These are phyloP conservation scores for Temnothorax longispinosus DNA, from an alignment of 1,140 invertebrate species.

Conservation along the genomic window DNA sequence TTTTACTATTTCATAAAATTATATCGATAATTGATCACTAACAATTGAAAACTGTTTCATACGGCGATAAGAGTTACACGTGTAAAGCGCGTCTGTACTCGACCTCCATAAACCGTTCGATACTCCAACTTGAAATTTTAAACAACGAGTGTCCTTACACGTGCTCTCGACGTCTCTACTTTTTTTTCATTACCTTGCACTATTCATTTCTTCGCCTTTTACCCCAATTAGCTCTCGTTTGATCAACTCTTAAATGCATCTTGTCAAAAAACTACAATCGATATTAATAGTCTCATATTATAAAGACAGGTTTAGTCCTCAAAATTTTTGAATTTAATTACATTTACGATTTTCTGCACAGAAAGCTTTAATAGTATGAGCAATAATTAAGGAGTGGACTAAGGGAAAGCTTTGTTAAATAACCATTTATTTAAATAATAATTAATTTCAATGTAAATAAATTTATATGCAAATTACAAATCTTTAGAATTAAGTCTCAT, in stretches of 20 bases:
- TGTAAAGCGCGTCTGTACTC: conserved; percentile 62
- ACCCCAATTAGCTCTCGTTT: conserved; percentile 24
- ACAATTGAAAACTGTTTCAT: not conserved
- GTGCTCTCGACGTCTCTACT: conserved; percentile 5
- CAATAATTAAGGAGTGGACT: not conserved
- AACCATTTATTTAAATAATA: not conserved
- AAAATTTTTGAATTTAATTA: not conserved
- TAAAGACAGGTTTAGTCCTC: not conserved
- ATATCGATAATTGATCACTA: conserved; percentile 4
- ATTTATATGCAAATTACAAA: not conserved
- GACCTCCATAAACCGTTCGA: conserved; percentile 74
- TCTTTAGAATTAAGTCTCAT: no score
- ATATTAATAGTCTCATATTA: not conserved
- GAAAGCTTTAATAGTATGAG: not conserved
- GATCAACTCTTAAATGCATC: conserved; percentile 1
- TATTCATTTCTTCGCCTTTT: conserved; percentile 4
- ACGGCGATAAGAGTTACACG: conserved; percentile 9
- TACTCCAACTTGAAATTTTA: conserved; percentile 68
- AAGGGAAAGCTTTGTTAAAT: no score
- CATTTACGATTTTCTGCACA: not conserved
- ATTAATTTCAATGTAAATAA: not conserved
- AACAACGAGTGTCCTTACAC: conserved; percentile 44
- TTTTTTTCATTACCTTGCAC: conserved; percentile 38
- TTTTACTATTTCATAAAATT: not conserved
- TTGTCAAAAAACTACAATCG: not conserved